phyloP scores from a whole-genome alignment of 2,888 invertebrate genomes.

The Parapristionchus giblindavisi region DNA sequence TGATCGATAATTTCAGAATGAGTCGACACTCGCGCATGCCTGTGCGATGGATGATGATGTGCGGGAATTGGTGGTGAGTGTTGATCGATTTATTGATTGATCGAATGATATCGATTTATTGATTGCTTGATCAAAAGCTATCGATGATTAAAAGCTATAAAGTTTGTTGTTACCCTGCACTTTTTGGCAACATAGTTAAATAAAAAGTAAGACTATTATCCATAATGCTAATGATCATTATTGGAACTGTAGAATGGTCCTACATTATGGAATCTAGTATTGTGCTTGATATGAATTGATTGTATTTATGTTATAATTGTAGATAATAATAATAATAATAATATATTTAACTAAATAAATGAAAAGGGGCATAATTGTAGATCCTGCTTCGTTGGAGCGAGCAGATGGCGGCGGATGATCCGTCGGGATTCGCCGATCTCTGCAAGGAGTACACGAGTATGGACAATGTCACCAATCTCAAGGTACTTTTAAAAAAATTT shows the following conservation, averaged over 20 bases:
- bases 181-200: no score
- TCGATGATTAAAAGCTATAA: no score
- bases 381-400: slow-evolving; percentile 33
- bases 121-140: no score
- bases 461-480: slow-evolving; percentile 13
- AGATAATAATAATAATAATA: neutral
- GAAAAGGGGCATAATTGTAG: neutral
- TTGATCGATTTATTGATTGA: neutral
- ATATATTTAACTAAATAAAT: neutral
- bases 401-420: slow-evolving; percentile 11
- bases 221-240: no score
- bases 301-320: neutral
- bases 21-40: slow-evolving; percentile 9
- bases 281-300: no score
- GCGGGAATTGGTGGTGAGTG: slow-evolving; percentile 31
- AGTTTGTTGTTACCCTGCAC: no score
- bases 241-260: no score
- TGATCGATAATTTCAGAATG: neutral
- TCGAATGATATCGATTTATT: no score
- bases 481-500: neutral
- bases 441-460: slow-evolving; percentile 9
- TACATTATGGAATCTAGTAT: no score
- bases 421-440: slow-evolving; percentile 30
- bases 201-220: no score
- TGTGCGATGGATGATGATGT: slow-evolving; percentile 27